phyloP scores from a whole-genome alignment of 2,113 vertebrate species.

The Tinamus guttatus region DNA sequence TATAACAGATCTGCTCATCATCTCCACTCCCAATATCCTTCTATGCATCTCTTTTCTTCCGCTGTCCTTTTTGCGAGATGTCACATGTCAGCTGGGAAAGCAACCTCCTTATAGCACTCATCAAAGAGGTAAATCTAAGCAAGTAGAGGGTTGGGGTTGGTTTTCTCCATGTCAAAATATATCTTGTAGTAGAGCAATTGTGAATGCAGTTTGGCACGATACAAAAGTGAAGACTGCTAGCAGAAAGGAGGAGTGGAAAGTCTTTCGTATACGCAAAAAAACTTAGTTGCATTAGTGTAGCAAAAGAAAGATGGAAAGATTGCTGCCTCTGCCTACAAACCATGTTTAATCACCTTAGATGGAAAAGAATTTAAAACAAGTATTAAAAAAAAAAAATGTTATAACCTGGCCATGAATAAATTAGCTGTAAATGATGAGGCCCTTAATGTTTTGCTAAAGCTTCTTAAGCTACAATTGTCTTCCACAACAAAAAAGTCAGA shows the following conservation, averaged over 20 bases:
- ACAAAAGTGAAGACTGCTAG: not conserved
- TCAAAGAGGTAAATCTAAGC: not conserved
- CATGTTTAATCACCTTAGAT: not conserved
- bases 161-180: not conserved
- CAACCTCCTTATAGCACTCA: not conserved
- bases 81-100: not conserved
- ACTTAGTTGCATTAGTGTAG: not conserved
- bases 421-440: not conserved
- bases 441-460: not conserved
- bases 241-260: not conserved
- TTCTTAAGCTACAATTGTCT: not conserved
- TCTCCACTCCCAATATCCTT: rapidly evolving
- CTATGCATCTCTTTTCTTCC: not conserved
- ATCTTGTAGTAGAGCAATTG: not conserved
- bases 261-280: not conserved
- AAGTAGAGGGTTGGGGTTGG: not conserved
- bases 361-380: not conserved
- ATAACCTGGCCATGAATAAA: not conserved
- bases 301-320: not conserved
- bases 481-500: not conserved
- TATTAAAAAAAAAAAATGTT: not conserved
- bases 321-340: not conserved
- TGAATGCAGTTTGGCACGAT: not conserved
- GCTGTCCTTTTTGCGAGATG: not conserved
- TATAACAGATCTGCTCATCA: too few relatives aligned